Percentiles rank a stretch among this genome's conserved stretches.
Evolutionary conservation across 1,140 invertebrate species (phyloP).

Genomic region (Ephestia elutella): DNA sequence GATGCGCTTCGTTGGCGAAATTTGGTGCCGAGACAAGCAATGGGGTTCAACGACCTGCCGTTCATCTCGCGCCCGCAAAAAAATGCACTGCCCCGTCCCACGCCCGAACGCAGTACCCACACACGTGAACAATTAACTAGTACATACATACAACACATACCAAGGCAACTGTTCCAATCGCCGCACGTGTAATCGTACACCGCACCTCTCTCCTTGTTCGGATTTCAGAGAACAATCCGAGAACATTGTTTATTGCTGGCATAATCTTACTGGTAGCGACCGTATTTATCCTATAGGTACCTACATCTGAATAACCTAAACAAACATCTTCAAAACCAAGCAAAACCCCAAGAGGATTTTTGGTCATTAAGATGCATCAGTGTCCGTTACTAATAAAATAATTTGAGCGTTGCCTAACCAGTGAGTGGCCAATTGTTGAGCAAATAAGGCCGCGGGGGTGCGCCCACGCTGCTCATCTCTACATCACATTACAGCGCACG

Average conservation of each 20-base stretch:
- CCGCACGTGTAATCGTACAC: constrained; percentile 44
- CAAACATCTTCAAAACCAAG: too few species aligned
- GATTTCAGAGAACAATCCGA: constrained; percentile 35
- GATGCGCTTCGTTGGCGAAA: constrained; percentile 59
- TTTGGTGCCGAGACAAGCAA: constrained; percentile 61
- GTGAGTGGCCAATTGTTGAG: constrained; percentile 40
- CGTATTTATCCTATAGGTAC: too few species aligned
- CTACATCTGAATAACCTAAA: too few species aligned
- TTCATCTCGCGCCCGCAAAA: constrained; percentile 67
- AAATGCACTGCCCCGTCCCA: constrained; percentile 69
- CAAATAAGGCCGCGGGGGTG: constrained; percentile 52
- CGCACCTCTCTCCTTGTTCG: constrained; percentile 36
- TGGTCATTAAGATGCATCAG: not conserved
- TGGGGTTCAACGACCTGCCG: constrained; percentile 58
- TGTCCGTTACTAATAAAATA: constrained; percentile 3
- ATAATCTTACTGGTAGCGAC: not conserved
- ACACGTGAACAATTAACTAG: constrained; percentile 37
- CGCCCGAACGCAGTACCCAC: constrained; percentile 56
- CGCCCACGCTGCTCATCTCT: constrained; percentile 62
- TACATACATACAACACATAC: constrained; percentile 33
- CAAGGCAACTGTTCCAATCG: constrained; percentile 41
- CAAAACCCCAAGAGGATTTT: not conserved
- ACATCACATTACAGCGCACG: constrained; percentile 61
- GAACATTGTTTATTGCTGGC: constrained; percentile 33
- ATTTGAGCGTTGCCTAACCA: constrained; percentile 18